These are phyloP conservation scores for Aphidius gifuensis DNA, from an alignment of 1,140 invertebrate species.

Conservation along the genomic window DNA sequence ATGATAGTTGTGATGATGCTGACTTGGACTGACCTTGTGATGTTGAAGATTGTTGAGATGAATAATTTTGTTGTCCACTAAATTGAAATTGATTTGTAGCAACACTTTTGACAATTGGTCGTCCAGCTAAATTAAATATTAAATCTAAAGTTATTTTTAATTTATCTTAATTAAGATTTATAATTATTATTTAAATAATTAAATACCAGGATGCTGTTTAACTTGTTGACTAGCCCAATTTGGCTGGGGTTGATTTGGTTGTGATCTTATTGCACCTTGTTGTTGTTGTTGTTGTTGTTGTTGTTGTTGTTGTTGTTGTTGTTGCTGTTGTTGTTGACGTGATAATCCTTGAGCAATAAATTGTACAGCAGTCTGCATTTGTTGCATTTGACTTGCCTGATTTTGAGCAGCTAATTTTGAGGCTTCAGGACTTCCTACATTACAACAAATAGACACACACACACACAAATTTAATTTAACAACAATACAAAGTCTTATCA, in stretches of 20 bases:
- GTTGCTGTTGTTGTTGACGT: constrained; percentile 31
- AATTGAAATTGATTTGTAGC: constrained; percentile 39
- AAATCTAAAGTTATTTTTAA: too few relatives aligned
- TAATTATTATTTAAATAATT: constrained; percentile 1
- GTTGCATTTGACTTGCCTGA: constrained; percentile 45
- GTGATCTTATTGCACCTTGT: constrained; percentile 22
- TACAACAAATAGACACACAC: constrained; percentile 5
- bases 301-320: constrained; percentile 27
- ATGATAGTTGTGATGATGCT: constrained; percentile 40
- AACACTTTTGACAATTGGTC: constrained; percentile 59
- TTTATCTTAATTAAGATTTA: too few relatives aligned
- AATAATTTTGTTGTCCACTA: constrained; percentile 40
- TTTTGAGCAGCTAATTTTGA: constrained; percentile 45
- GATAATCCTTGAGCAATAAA: constrained; percentile 46
- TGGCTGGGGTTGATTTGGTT: constrained; percentile 28
- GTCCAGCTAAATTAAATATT: constrained; percentile 42
- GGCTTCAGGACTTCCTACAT: constrained; percentile 43
- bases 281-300: constrained; percentile 28
- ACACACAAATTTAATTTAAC: constrained; percentile 19
- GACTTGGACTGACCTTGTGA: constrained; percentile 16
- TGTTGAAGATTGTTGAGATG: constrained; percentile 32
- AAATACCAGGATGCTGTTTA: constrained; percentile 49
- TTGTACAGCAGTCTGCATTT: constrained; percentile 49
- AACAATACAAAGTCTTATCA: neutral
- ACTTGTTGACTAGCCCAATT: constrained; percentile 42